Percentiles rank a stretch among this genome's conserved stretches.
phyloP scores from a whole-genome alignment of 2,888 invertebrate species.

The Blomia tropicalis region DNA sequence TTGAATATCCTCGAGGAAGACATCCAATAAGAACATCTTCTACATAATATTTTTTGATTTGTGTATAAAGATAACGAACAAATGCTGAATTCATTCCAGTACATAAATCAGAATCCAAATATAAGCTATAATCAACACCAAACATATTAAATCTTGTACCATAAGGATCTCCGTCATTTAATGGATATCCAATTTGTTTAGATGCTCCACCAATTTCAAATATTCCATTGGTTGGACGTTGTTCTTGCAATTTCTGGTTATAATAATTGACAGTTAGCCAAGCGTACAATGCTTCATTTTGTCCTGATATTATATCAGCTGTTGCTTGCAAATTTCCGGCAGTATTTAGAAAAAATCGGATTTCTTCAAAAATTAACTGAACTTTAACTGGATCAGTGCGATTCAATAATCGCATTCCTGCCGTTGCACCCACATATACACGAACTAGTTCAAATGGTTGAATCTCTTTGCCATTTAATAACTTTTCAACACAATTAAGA shows the following conservation, averaged over 20 bases:
- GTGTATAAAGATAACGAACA: too few species aligned
- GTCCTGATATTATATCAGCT: slow-evolving; percentile 37
- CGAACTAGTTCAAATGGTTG: too few species aligned
- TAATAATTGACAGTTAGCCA: slow-evolving; percentile 39
- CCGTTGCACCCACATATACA: slow-evolving; percentile 41
- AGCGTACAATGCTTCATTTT: slow-evolving; percentile 38
- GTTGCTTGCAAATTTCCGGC: slow-evolving; percentile 31
- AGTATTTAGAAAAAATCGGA: not conserved
- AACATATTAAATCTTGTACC: slow-evolving; percentile 34
- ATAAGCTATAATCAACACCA: slow-evolving; percentile 36
- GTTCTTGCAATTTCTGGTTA: not conserved
- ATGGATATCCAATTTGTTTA: slow-evolving; percentile 39
- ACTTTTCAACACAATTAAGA: too few species aligned
- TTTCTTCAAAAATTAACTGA: not conserved
- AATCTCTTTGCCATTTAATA: too few species aligned
- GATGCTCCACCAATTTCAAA: slow-evolving; percentile 43
- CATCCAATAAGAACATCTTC: too few species aligned
- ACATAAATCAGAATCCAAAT: slow-evolving; percentile 40
- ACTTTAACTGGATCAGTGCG: slow-evolving; percentile 4
- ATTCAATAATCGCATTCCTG: slow-evolving; percentile 40
- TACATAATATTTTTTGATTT: too few species aligned
- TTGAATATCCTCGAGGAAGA: too few species aligned
- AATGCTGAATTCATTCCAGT: slow-evolving; percentile 39
- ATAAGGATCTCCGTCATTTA: slow-evolving; percentile 10
- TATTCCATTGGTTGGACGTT: slow-evolving; percentile 30